A percentile compares a stretch with the other conserved stretches of the same genome.
Conservation (phyloP, 2,797 vertebrate species). For the Dermochelys coriacea region DNA sequence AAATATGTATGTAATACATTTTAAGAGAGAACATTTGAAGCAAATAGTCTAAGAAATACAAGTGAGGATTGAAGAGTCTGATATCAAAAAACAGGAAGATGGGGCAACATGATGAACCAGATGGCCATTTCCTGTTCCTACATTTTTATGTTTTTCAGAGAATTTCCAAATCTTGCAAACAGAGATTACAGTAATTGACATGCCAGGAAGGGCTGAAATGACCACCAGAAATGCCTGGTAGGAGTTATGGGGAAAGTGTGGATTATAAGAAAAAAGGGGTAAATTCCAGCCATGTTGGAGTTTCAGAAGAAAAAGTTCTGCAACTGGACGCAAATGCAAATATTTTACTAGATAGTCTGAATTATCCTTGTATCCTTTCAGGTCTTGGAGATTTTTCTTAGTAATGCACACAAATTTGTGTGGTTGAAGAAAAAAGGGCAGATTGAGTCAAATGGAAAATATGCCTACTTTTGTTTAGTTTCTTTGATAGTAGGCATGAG, state of each 20-base stretch:
- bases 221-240: neutral
- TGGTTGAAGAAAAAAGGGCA: no score
- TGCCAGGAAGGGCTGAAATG: neutral
- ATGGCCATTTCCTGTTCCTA: neutral
- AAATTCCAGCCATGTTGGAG: neutral
- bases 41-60: neutral
- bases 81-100: neutral
- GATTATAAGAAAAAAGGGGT: neutral
- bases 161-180: neutral
- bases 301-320: neutral
- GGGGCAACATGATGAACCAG: neutral
- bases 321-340: neutral
- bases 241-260: neutral
- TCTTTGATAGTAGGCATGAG: neutral
- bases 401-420: no score
- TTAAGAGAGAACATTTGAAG: neutral
- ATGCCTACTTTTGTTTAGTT: neutral
- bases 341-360: neutral
- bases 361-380: neutral
- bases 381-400: neutral
- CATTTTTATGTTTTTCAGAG: neutral
- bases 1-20: neutral
- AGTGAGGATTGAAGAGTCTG: neutral
- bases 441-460: no score
- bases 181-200: neutral